phyloP scores from a whole-genome alignment of 2,797 vertebrate genomes.

The Megaceryle alcyon region DNA sequence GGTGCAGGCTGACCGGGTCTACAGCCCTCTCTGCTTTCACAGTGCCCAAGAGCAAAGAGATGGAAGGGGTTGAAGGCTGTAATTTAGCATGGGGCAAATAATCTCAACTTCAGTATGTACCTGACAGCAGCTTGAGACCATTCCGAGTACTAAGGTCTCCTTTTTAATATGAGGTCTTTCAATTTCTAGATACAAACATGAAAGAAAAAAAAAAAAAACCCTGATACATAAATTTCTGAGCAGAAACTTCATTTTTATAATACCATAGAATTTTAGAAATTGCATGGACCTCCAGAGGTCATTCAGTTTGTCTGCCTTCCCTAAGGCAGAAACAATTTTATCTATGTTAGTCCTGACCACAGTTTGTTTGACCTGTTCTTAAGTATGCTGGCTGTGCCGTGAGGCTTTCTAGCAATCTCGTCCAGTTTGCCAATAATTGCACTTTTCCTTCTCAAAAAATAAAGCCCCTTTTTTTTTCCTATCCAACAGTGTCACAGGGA shows the following conservation, averaged over 20 bases:
- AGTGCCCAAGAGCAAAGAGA: background rate
- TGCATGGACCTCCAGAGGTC: background rate
- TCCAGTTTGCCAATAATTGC: background rate
- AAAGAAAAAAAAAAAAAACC: background rate
- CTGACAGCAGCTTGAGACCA: background rate
- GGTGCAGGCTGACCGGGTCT: background rate
- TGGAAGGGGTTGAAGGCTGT: background rate
- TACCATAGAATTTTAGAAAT: background rate
- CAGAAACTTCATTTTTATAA: background rate
- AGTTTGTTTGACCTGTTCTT: slow-evolving; percentile 42
- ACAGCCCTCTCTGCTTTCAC: background rate
- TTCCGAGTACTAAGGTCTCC: background rate
- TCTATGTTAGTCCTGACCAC: background rate
- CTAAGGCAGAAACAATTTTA: slow-evolving; percentile 15
- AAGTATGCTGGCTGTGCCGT: background rate
- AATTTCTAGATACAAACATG: background rate
- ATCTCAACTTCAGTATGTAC: background rate
- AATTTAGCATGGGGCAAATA: background rate
- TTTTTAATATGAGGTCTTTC: background rate
- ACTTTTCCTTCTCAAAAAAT: background rate
- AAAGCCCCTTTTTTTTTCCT: background rate
- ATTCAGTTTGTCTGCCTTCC: background rate
- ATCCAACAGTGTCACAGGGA: background rate
- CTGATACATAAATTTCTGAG: background rate
- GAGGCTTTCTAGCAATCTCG: background rate